A percentile compares a stretch with the other conserved stretches of the same genome.
Conservation (phyloP, 2,797 vertebrate species). For the Eleutherodactylus coqui region DNA sequence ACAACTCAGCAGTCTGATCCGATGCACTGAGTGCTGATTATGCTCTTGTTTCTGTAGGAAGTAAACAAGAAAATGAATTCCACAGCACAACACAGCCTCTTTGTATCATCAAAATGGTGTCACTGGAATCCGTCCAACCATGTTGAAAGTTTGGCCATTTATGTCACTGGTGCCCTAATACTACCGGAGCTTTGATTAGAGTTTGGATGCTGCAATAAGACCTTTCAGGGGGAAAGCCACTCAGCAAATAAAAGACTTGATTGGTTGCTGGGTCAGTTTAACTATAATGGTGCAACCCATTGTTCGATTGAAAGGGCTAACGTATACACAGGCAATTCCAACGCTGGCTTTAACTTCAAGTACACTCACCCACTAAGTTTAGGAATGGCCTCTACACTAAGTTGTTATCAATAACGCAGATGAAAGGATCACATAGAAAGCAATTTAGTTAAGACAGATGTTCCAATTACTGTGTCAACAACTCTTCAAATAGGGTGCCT, state of each 20-base stretch:
- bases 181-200: constrained; percentile 79
- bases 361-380: constrained; percentile 77
- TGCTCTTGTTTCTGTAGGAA: constrained; percentile 86
- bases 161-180: constrained; percentile 77
- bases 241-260: constrained; percentile 81
- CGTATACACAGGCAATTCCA: constrained; percentile 78
- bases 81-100: constrained; percentile 83
- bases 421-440: constrained; percentile 81
- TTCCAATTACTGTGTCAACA: constrained; percentile 80
- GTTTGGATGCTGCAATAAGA: constrained; percentile 77
- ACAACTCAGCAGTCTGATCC: constrained; percentile 80
- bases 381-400: constrained; percentile 73
- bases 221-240: constrained; percentile 78
- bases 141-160: constrained; percentile 80
- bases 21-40: constrained; percentile 83
- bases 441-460: constrained; percentile 82
- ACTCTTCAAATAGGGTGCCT: constrained; percentile 55
- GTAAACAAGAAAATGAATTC: constrained; percentile 89
- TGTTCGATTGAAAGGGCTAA: constrained; percentile 78
- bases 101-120: constrained; percentile 84
- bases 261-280: constrained; percentile 83
- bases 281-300: constrained; percentile 75
- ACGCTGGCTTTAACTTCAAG: constrained; percentile 78
- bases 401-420: constrained; percentile 78
- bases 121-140: constrained; percentile 78